A percentile compares a stretch with the other conserved stretches of the same genome.
Conservation (phyloP, 2,797 vertebrate species). For the Coranthus polyacanthus region DNA sequence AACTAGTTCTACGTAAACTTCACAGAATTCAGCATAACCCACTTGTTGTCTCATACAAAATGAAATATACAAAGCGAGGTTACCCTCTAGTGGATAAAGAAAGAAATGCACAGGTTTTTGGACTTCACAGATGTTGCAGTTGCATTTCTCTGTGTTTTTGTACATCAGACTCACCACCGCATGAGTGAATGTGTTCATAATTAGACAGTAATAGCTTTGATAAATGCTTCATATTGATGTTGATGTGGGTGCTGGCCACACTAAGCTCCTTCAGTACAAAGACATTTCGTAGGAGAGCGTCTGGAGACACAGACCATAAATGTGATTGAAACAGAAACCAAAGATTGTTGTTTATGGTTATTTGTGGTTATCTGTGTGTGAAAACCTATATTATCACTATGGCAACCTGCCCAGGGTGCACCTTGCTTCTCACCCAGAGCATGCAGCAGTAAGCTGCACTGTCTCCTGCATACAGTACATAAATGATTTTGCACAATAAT, state of each 20-base stretch:
- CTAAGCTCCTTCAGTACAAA: too few relatives aligned
- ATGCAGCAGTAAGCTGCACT: not conserved
- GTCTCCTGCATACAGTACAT: not conserved
- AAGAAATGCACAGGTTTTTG: not conserved
- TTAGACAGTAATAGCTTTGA: too few relatives aligned
- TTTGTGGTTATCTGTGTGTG: not conserved
- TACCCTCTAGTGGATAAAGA: conserved; percentile 52
- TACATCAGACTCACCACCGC: not conserved
- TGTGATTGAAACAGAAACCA: too few relatives aligned
- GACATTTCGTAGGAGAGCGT: too few relatives aligned
- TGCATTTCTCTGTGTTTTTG: not conserved
- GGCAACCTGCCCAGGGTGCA: conserved; percentile 6
- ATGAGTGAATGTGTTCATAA: too few relatives aligned
- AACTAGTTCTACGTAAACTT: not conserved
- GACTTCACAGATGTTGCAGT: not conserved
- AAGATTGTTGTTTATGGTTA: not conserved
- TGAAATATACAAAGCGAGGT: conserved; percentile 5
- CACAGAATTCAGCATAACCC: not conserved
- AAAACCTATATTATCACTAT: conserved; percentile 16
- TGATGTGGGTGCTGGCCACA: too few relatives aligned
- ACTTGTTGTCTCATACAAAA: not conserved
- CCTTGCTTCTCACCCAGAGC: too few relatives aligned
- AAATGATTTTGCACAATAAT: not conserved
- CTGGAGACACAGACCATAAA: too few relatives aligned
- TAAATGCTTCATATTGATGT: too few relatives aligned